These are phyloP conservation scores for Pyrochroa serraticornis DNA, from an alignment of 2,888 invertebrate genomes.

Conservation along the genomic window DNA sequence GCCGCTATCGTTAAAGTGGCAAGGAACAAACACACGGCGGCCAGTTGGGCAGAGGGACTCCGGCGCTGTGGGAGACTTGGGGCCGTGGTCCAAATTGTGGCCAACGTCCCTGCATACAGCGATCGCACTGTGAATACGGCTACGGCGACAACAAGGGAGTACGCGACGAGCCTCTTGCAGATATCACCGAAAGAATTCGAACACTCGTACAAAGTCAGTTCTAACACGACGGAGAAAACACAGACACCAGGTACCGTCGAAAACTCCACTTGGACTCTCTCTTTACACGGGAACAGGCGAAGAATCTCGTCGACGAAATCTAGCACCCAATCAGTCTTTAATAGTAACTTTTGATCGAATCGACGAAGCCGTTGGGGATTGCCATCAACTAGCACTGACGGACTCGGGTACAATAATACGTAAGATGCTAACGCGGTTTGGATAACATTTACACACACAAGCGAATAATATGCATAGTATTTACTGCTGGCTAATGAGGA, in stretches of 20 bases:
- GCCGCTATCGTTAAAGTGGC: slow-evolving; percentile 64
- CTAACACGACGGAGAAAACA: background rate
- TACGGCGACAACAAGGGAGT: slow-evolving; percentile 11
- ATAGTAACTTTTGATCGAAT: background rate
- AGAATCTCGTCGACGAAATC: too few species aligned
- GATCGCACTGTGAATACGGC: slow-evolving; percentile 47
- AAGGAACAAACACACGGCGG: slow-evolving; percentile 49
- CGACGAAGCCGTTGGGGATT: background rate
- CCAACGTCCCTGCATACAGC: slow-evolving; percentile 53
- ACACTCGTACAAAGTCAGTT: background rate
- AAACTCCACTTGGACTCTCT: background rate
- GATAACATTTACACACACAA: slow-evolving; percentile 10
- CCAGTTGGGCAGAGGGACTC: slow-evolving; percentile 48
- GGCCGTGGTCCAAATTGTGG: slow-evolving; percentile 53
- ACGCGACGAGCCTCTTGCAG: background rate
- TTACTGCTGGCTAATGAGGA: slow-evolving; percentile 1
- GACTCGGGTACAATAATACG: background rate
- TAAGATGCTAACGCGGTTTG: slow-evolving; percentile 2
- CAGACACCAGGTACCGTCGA: background rate
- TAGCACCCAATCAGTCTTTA: slow-evolving; percentile 4
- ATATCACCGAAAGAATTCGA: background rate
- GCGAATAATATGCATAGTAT: slow-evolving; percentile 8
- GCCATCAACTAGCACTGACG: background rate
- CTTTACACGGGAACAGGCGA: background rate
- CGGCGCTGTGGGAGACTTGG: slow-evolving; percentile 44